Base-by-base conservation (phyloP, 2,888 invertebrate species). In the Diaprepes abbreviatus region DNA sequence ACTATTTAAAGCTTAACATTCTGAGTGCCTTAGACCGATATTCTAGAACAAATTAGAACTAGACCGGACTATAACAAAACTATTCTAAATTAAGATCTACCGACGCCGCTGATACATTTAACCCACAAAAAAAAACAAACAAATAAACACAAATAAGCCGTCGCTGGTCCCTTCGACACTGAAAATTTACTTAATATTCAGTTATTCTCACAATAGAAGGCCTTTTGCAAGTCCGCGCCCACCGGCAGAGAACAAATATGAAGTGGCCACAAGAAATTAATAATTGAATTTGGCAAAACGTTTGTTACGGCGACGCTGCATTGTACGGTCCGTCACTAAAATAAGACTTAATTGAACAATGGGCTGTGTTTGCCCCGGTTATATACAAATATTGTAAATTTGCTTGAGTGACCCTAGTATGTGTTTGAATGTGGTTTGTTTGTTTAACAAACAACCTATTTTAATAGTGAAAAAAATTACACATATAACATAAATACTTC, bases 251-350 rank as follows among this genome's bases (percentile, higher is more conserved):
- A 45, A 59, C 66, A 66, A 58, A 66, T 58, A 66, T 59, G 40
- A 59, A 66, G 35, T 50, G 66, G 59, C 59, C 68, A 21, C 62
- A 48, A 60, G 60, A 68, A 68, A 68, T 68, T 62, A 68, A 68
- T 68, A 68, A 68, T 68, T 68, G 55, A 68, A 68, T 68, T 68
- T 62, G 54, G 38, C 63, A 54, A 63, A 62, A 68, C 57, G 52
- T 60, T 67, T 67, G 67, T 67, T 67, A 62, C 62, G 54, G 55
- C 31, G 35, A 36, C 14, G 33, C 45, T 68, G 68, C 55, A 68
- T 68, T 68, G 68, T 68, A 24, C 54, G 48, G 45, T 48, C 45
- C n/a, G 21, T 6, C 31, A 48, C 48, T 60, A 60, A 48, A 60
- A 60, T 60, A 60, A 60, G 57, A 14, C 66, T 50, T 66, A 66